Conservation (phyloP, 2,113 vertebrate species). For the Euleptes europaea region DNA sequence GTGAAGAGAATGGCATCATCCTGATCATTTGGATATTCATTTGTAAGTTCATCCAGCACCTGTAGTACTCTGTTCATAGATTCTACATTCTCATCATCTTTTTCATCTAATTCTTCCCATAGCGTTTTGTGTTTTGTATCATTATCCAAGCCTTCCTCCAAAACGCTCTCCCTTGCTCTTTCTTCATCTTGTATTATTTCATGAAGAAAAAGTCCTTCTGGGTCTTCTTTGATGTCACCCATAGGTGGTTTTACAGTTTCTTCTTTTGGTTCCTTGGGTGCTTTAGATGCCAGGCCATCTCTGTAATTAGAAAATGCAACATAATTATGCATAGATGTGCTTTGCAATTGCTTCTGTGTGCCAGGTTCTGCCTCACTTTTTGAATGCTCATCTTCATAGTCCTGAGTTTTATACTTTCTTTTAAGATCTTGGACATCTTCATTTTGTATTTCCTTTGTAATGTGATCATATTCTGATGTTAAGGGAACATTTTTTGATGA, state of each 20-base stretch:
- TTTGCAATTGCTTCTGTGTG: constrained; percentile 1
- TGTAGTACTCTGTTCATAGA: not conserved
- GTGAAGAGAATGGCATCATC: not conserved
- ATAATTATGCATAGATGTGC: not conserved
- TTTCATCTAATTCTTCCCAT: constrained; percentile 25
- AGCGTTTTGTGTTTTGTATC: constrained; percentile 1
- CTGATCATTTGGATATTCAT: constrained; percentile 4
- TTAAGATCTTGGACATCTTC: constrained; percentile 21
- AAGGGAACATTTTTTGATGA: constrained; percentile 5
- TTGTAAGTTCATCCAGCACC: constrained; percentile 12
- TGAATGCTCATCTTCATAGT: not conserved
- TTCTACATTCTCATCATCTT: not conserved
- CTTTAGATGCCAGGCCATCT: not conserved
- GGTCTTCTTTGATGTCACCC: not conserved
- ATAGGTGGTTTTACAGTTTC: constrained; percentile 27
- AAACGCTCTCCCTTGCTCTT: not conserved
- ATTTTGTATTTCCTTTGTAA: constrained; percentile 20
- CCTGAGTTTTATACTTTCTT: not conserved
- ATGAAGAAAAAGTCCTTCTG: constrained; percentile 20
- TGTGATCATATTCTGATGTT: constrained; percentile 17
- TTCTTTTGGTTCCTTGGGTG: constrained; percentile 22
- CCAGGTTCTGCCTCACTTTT: not conserved
- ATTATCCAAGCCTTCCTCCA: constrained; percentile 41
- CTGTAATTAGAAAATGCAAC: constrained; percentile 15
- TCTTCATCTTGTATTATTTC: constrained; percentile 35